Conservation (phyloP, 2,113 vertebrate genomes). For the Mormyrus lacerda region DNA sequence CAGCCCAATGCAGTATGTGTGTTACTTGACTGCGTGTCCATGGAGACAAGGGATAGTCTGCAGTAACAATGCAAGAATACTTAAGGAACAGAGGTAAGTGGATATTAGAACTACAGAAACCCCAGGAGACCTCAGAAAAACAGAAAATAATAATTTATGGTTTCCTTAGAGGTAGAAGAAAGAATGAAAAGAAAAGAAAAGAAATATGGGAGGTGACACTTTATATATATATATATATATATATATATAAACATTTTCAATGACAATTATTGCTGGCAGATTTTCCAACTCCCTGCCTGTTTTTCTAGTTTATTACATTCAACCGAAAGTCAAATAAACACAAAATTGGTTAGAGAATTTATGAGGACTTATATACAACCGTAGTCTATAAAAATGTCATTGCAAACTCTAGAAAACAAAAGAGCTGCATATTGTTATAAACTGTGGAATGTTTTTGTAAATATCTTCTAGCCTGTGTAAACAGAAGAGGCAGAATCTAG, state of each 20-base stretch:
- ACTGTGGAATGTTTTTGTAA: not conserved
- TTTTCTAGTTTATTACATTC: not conserved
- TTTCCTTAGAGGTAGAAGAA: not conserved
- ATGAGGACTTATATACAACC: not conserved
- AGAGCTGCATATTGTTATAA: not conserved
- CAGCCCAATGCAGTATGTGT: not conserved
- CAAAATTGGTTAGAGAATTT: not conserved
- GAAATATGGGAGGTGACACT: not conserved
- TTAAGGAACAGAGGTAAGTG: not conserved
- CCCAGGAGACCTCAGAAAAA: not conserved
- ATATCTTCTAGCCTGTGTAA: not conserved
- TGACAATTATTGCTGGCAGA: not conserved
- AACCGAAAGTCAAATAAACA: not conserved
- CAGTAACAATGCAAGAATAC: not conserved
- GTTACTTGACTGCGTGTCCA: not conserved
- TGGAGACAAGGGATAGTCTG: not conserved
- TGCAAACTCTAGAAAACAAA: not conserved
- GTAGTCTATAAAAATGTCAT: not conserved
- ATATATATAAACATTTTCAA: not conserved
- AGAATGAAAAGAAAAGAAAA: not conserved
- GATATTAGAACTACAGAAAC: not conserved
- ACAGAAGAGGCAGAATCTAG: not conserved
- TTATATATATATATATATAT: too few species aligned
- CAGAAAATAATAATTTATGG: not conserved
- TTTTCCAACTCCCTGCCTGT: not conserved